Conservation (phyloP, 1,140 invertebrate species). For the Dinoponera quadriceps region DNA sequence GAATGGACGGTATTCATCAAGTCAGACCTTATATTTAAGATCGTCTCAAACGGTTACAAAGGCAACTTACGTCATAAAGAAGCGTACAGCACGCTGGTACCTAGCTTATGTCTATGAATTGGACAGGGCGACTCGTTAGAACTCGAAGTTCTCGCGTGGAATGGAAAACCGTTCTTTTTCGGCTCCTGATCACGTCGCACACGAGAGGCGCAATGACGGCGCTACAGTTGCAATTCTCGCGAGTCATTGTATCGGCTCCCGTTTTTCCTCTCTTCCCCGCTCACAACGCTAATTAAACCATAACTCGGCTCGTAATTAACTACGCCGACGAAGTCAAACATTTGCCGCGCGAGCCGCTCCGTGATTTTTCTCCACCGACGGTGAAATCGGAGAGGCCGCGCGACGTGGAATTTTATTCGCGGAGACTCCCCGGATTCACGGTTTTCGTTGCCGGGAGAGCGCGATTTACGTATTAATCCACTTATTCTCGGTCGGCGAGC, state of each 20-base stretch:
- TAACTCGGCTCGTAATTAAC: slow-evolving; percentile 28
- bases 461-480: slow-evolving; percentile 25
- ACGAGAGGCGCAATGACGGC: not conserved
- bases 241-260: slow-evolving; percentile 16
- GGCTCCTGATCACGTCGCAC: slow-evolving; percentile 4
- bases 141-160: not conserved
- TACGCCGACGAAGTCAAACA: not conserved
- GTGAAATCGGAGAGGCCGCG: slow-evolving; percentile 29
- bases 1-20: too few species aligned
- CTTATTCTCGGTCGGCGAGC: slow-evolving; percentile 20
- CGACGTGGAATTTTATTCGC: not conserved
- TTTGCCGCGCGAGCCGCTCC: slow-evolving; percentile 15
- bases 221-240: not conserved
- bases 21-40: not conserved
- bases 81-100: too few species aligned
- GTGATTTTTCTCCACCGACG: slow-evolving; percentile 10
- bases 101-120: too few species aligned
- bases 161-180: not conserved
- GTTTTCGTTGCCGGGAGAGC: slow-evolving; percentile 5
- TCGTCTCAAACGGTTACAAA: too few species aligned
- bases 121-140: not conserved
- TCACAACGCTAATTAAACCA: slow-evolving; percentile 19
- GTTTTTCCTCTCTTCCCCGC: slow-evolving; percentile 26
- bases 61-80: too few species aligned
- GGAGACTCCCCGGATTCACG: not conserved